A percentile compares a stretch with the other conserved stretches of the same genome.
These are phyloP conservation scores for Sphecodes monilicornis DNA, from an alignment of 2,888 invertebrate species.

Conservation along the genomic window DNA sequence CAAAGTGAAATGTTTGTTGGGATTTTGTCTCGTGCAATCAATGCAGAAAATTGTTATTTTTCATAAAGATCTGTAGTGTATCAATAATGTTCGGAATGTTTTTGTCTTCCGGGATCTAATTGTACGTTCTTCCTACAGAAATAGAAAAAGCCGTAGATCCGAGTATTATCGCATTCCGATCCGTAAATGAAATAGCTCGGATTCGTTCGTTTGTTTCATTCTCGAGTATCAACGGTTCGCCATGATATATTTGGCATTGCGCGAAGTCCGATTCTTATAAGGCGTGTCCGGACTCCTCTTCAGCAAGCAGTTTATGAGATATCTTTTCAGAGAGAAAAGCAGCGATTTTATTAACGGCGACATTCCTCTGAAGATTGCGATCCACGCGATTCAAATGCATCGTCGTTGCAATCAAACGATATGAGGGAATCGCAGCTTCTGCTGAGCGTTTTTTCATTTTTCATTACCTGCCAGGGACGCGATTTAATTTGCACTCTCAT, in stretches of 20 bases:
- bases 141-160: neutral
- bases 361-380: constrained; percentile 17
- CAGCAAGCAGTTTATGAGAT: constrained; percentile 9
- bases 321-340: neutral
- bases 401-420: constrained; percentile 16
- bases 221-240: constrained; percentile 2
- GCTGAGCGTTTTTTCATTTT: constrained; percentile 6
- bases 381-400: neutral
- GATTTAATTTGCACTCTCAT: constrained; percentile 56
- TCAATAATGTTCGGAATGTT: neutral
- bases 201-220: constrained; percentile 20
- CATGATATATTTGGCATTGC: constrained; percentile 26
- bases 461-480: constrained; percentile 30
- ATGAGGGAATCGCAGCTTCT: neutral
- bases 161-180: constrained; percentile 12
- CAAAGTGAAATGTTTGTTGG: too few species aligned
- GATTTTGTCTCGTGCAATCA: too few species aligned
- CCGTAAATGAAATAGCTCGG: constrained; percentile 21
- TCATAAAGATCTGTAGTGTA: neutral
- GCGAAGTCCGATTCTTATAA: constrained; percentile 8
- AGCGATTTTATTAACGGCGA: constrained; percentile 40
- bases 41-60: neutral
- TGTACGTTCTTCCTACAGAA: neutral
- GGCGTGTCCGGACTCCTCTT: neutral
- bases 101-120: neutral